Evolutionary conservation across 2,113 vertebrate species (phyloP).

Genomic region (Anguilla rostrata): DNA sequence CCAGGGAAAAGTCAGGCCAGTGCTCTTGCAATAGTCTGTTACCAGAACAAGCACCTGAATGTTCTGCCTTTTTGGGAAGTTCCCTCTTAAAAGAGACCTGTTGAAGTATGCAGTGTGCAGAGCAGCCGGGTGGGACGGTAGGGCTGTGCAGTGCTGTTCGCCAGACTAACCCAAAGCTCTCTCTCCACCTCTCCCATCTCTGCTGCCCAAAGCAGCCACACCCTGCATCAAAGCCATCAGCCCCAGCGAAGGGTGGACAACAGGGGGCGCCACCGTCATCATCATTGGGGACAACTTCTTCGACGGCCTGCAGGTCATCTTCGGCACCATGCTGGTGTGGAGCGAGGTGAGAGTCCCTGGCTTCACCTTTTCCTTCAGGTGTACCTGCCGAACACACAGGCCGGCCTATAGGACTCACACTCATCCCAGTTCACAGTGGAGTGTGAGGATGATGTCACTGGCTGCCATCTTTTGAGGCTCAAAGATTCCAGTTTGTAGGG

Average conservation of each 20-base stretch:
- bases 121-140: neutral
- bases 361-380: neutral
- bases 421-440: neutral
- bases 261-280: slow-evolving; percentile 95
- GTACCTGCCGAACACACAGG: neutral
- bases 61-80: too few species aligned
- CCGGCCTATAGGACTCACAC: too few species aligned
- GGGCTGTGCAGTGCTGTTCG: neutral
- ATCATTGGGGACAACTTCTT: slow-evolving; percentile 99
- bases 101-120: neutral
- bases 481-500: too few species aligned
- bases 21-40: neutral
- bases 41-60: too few species aligned
- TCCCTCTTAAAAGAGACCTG: neutral
- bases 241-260: slow-evolving; percentile 98
- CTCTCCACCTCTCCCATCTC: slow-evolving; percentile 8
- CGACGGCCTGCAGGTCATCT: slow-evolving; percentile 97
- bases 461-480: neutral
- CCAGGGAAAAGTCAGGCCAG: neutral
- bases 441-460: neutral
- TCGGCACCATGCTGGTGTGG: slow-evolving; percentile 98
- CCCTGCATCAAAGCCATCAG: slow-evolving; percentile 99
- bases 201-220: slow-evolving; percentile 76
- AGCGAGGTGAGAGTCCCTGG: slow-evolving; percentile 83
- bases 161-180: neutral